Conservation (phyloP, 2,113 vertebrate species). For the Ranitomeya variabilis region DNA sequence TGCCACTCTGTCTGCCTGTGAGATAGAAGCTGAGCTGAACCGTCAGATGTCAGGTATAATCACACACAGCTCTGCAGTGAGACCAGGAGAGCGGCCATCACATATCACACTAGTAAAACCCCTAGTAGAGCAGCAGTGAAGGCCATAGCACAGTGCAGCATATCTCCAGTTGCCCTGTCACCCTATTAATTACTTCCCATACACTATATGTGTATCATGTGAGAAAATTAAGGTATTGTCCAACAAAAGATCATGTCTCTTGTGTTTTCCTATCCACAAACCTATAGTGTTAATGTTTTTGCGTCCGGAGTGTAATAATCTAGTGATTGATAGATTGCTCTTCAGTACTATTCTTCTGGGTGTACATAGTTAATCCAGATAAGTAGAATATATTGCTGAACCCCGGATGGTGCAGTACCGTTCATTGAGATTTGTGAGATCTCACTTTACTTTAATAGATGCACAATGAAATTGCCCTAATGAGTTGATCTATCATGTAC, state of each 20-base stretch:
- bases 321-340: background rate
- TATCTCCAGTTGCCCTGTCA: background rate
- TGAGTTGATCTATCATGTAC: constrained; percentile 18
- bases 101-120: no score
- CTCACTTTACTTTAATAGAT: constrained; percentile 11
- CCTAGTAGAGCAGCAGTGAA: no score
- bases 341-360: background rate
- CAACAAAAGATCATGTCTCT: background rate
- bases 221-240: background rate
- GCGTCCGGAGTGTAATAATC: background rate
- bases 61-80: no score
- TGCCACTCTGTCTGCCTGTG: no score
- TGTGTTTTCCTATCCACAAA: background rate
- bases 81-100: no score
- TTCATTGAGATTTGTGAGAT: constrained; percentile 25
- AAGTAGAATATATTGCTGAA: constrained; percentile 14
- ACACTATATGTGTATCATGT: background rate
- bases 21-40: no score
- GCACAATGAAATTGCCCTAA: constrained; percentile 12
- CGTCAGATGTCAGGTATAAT: no score
- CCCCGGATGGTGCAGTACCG: background rate
- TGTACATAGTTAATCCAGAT: background rate
- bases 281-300: background rate
- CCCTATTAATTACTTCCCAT: background rate
- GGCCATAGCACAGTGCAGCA: no score